Evolutionary conservation across 2,888 invertebrate species (phyloP).

Genomic region (Octodonta nipae): DNA sequence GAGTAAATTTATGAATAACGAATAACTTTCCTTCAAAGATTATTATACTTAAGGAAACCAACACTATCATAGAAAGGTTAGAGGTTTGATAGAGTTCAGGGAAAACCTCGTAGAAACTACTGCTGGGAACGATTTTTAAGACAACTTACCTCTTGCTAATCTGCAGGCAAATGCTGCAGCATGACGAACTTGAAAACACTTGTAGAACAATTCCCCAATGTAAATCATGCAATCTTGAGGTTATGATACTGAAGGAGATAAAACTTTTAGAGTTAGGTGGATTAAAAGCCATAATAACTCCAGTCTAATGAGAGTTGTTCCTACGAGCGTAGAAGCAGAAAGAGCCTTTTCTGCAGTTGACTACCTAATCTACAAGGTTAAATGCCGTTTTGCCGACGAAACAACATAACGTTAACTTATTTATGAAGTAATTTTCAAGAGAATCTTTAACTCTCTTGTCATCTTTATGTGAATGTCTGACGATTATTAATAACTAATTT

Average conservation of each 20-base stretch:
- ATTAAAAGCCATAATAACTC: background rate
- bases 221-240: background rate
- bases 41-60: too few relatives aligned
- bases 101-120: too few relatives aligned
- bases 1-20: too few relatives aligned
- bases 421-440: background rate
- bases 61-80: too few relatives aligned
- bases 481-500: background rate
- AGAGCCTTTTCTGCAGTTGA: conserved; percentile 1
- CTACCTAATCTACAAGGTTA: background rate
- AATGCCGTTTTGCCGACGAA: background rate
- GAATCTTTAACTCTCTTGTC: background rate
- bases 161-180: too few relatives aligned
- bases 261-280: background rate
- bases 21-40: too few relatives aligned
- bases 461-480: background rate
- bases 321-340: conserved; percentile 1
- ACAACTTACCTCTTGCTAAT: too few relatives aligned
- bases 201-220: too few relatives aligned
- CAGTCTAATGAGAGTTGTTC: background rate
- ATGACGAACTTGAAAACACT: too few relatives aligned
- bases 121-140: too few relatives aligned
- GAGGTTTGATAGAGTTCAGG: too few relatives aligned
- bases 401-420: background rate
- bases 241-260: background rate